These are phyloP conservation scores for Hemiscyllium ocellatum DNA, from an alignment of 2,113 vertebrate species.

Conservation along the genomic window DNA sequence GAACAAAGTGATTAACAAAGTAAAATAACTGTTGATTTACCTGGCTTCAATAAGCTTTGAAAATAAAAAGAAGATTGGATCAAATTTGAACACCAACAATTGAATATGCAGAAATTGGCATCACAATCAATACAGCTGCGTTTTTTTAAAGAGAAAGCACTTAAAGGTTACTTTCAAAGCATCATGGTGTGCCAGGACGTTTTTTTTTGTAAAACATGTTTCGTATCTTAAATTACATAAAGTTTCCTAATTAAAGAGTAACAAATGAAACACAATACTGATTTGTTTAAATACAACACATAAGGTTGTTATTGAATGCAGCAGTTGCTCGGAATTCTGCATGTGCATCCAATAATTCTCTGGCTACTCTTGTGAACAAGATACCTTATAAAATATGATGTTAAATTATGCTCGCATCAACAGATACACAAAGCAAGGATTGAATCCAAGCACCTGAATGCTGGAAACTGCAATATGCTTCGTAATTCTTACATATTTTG, in stretches of 20 bases:
- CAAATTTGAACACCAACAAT: background rate
- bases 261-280: conserved; percentile 35
- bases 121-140: background rate
- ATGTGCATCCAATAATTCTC: conserved; percentile 68
- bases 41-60: background rate
- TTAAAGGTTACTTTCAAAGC: background rate
- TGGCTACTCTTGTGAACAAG: conserved; percentile 28
- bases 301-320: conserved; percentile 29
- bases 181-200: conserved; percentile 10
- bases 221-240: conserved; percentile 29
- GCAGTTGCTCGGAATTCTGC: conserved; percentile 43
- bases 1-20: background rate
- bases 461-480: background rate
- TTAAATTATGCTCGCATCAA: background rate
- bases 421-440: background rate
- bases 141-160: background rate
- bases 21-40: background rate
- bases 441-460: conserved; percentile 11
- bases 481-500: conserved; percentile 23
- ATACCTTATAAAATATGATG: conserved; percentile 30
- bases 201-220: background rate
- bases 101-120: background rate
- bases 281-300: conserved; percentile 29
- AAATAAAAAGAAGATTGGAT: background rate
- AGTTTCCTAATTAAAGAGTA: conserved; percentile 35